These are phyloP conservation scores for Mus caroli DNA, from an alignment of 2,797 vertebrate species.

Conservation along the genomic window DNA sequence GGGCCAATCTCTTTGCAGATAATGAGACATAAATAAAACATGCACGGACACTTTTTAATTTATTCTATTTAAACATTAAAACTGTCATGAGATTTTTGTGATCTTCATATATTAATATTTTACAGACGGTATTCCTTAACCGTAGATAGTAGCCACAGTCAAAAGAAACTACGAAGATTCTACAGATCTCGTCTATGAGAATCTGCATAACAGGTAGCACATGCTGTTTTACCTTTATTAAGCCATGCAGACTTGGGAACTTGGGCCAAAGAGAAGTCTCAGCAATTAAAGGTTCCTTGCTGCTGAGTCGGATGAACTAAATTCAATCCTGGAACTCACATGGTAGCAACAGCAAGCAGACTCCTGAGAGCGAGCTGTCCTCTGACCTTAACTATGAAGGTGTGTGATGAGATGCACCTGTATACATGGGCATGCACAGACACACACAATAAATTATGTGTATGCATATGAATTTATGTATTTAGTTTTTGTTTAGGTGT, in stretches of 20 bases:
- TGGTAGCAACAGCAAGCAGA: background rate
- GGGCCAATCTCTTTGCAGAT: slow-evolving; percentile 27
- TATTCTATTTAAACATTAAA: background rate
- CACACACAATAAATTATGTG: background rate
- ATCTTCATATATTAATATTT: background rate
- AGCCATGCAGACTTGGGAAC: background rate
- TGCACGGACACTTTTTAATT: background rate
- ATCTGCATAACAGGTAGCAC: background rate
- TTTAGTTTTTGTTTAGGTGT: background rate
- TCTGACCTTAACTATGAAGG: background rate
- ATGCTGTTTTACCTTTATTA: background rate
- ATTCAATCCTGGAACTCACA: background rate
- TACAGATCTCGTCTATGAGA: background rate
- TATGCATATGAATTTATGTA: background rate
- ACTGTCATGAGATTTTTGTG: background rate
- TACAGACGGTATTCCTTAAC: background rate
- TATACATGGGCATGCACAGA: background rate
- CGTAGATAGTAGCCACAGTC: background rate
- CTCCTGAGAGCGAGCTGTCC: background rate
- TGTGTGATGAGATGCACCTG: background rate
- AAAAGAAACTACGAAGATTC: slow-evolving; percentile 1
- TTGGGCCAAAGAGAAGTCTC: background rate
- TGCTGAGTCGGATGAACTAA: background rate
- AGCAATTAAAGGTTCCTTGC: background rate
- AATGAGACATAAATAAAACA: slow-evolving; percentile 25